Evolutionary conservation across 1,140 invertebrate species (phyloP), one percentile per base, ranked within the genome.

Genomic region (Campoletis sonorensis): DNA sequence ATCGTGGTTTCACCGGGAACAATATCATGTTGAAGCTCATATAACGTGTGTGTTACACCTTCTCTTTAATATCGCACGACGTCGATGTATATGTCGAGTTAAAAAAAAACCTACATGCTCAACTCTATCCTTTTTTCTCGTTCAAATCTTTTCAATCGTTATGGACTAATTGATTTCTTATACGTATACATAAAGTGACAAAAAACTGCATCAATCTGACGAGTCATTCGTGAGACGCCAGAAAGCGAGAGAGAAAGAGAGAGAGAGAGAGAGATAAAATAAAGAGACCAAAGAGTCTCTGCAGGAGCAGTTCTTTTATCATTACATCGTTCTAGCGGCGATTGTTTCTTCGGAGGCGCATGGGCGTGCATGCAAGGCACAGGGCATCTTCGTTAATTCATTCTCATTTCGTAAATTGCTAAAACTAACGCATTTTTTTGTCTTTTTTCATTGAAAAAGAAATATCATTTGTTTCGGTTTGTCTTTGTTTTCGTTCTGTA

Each of bases 1-100:
- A 86, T 86, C 83, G 49, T 40, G 71, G 80, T 81, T 80, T 79
- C 79, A 77, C 85, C 85, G 85, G 84, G 84, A 84, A 54, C 58
- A 82, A 79, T 80, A 73, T 81, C 51, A 71, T 49, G 64, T 83
- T 78, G 7, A 33, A 37, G 33, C 72, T 76, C 40, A 45, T 45
- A 33, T 45, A 33, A 33, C 40, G 40, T 45, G 40, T 45, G 40
- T 45, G 40, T 45, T 4, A 45, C 11, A 11, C 40, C 40, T 45
- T 13, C 40, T 45, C 11, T 45, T 45, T 11, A 45, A 45, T 45
- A 45, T 45, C 40, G 13, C 40, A 45, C 40, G 40, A 45, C 40
- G 7, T 45, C 8, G 8, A 11, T 45, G 40, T 45, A 45, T 13
- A 11, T 45, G 13, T 45, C 1, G 5, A 45, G 13, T 45, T 45